These are phyloP conservation scores for Channallabes apus DNA, from an alignment of 2,797 vertebrate species.

Conservation along the genomic window DNA sequence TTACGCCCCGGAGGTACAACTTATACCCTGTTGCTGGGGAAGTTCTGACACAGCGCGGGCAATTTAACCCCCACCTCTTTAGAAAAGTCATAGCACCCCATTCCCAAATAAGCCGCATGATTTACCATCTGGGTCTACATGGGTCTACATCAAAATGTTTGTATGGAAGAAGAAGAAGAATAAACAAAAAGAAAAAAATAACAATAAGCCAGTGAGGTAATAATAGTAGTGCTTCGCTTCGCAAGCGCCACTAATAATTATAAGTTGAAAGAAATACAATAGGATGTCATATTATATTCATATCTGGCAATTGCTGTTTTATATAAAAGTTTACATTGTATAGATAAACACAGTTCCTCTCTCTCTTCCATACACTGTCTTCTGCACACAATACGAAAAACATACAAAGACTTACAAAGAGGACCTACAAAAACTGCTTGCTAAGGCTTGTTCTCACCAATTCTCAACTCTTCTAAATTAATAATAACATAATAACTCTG, in stretches of 20 bases:
- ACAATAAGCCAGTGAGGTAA: too few relatives aligned
- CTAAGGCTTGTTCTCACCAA: conserved; percentile 15
- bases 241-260: too few relatives aligned
- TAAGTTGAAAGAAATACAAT: neutral
- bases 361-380: neutral
- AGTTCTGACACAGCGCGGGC: too few relatives aligned
- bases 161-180: too few relatives aligned
- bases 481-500: neutral
- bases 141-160: too few relatives aligned
- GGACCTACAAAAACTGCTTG: conserved; percentile 18
- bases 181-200: neutral
- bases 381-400: neutral
- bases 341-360: neutral
- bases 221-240: too few relatives aligned
- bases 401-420: neutral
- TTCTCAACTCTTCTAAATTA: conserved; percentile 21
- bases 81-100: too few relatives aligned
- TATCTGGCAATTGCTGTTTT: neutral
- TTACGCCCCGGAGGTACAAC: too few relatives aligned
- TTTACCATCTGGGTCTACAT: too few relatives aligned
- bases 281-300: neutral
- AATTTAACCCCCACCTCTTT: too few relatives aligned
- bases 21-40: too few relatives aligned
- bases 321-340: neutral
- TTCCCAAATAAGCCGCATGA: too few relatives aligned